phyloP scores from a whole-genome alignment of 30 jellyfish, hydroid and myxozoan genomes.

The Turritopsis rubra region DNA sequence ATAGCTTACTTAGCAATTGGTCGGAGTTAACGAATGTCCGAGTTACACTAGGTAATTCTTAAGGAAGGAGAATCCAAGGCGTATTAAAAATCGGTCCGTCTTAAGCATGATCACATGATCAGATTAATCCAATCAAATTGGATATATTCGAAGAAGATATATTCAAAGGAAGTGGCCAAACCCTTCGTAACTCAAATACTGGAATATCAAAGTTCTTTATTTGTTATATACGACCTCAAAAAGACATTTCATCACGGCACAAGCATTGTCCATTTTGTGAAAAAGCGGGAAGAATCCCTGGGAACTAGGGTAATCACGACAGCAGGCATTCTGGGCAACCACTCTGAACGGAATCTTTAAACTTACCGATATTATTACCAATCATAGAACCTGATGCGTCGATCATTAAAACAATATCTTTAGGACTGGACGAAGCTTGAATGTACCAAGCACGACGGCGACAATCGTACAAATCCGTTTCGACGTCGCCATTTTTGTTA shows the following conservation, averaged over 20 bases:
- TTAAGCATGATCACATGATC: not conserved
- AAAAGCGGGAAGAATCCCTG: too few species aligned
- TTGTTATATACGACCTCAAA: too few species aligned
- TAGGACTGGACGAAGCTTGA: conserved; percentile 72
- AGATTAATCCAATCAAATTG: not conserved
- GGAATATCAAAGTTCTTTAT: too few species aligned
- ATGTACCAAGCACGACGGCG: conserved; percentile 59
- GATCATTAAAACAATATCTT: conserved; percentile 64
- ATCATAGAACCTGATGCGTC: conserved; percentile 92
- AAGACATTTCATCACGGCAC: not conserved
- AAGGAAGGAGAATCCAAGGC: too few species aligned
- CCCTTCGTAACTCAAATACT: too few species aligned
- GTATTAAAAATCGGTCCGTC: not conserved
- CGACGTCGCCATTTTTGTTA: conserved; percentile 12
- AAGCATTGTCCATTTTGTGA: not conserved
- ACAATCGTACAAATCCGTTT: conserved; percentile 47
- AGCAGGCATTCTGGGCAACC: not conserved
- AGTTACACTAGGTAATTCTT: not conserved
- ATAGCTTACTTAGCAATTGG: too few species aligned
- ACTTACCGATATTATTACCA: conserved; percentile 64
- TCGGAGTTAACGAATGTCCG: not conserved
- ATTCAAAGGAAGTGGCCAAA: too few species aligned
- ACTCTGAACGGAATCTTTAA: not conserved
- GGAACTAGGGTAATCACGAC: not conserved
- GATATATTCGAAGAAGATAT: not conserved